These are phyloP conservation scores for Galbula dea DNA, from an alignment of 2,113 vertebrate genomes.

Conservation along the genomic window DNA sequence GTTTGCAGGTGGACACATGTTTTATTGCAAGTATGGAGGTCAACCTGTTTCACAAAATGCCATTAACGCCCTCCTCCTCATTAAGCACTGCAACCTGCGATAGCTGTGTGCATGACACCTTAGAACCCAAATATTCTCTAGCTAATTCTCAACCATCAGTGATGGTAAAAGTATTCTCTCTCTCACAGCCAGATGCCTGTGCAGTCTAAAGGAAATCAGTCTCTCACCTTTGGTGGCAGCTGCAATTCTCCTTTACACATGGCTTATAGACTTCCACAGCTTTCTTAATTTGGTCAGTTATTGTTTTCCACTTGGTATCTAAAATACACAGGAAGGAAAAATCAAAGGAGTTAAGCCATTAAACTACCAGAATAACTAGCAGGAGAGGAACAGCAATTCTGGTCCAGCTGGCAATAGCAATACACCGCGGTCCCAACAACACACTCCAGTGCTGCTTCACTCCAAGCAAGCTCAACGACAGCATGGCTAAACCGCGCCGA, in stretches of 20 bases:
- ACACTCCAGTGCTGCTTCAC: neutral
- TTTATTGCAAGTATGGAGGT: neutral
- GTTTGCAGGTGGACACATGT: neutral
- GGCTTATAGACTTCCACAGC: constrained; percentile 75
- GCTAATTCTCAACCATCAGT: neutral
- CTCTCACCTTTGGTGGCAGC: constrained; percentile 85
- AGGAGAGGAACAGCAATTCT: neutral
- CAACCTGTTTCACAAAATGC: neutral
- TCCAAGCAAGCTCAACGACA: neutral
- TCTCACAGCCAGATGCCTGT: neutral
- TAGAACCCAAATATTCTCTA: neutral
- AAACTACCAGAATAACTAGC: neutral
- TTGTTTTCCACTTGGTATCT: constrained; percentile 70
- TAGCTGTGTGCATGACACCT: neutral
- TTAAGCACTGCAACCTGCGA: neutral
- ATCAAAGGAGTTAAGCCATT: neutral
- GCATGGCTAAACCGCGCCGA: neutral
- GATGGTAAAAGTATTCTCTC: neutral
- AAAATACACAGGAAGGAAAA: constrained; percentile 23
- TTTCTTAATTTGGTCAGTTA: constrained; percentile 66
- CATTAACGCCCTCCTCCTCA: neutral
- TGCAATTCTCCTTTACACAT: constrained; percentile 84
- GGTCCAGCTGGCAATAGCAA: neutral
- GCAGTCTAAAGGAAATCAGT: neutral
- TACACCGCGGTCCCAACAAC: neutral